These are phyloP conservation scores for Eupithecia tripunctaria DNA, from an alignment of 2,888 invertebrate genomes.

Conservation along the genomic window DNA sequence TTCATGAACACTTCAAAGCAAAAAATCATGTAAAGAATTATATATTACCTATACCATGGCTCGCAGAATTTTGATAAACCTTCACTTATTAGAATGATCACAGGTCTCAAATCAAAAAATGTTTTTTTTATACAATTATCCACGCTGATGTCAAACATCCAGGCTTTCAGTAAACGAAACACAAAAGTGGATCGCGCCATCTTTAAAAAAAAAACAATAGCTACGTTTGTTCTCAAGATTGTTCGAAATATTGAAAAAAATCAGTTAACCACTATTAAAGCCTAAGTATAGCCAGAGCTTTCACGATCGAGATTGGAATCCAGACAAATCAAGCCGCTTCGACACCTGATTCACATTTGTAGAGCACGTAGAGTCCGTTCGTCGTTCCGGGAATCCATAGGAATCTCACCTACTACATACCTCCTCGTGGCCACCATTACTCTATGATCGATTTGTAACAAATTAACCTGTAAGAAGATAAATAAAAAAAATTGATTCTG, in stretches of 20 bases:
- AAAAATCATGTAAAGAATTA: too few species aligned
- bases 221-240: too few species aligned
- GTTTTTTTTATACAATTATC: too few species aligned
- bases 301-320: constrained; percentile 9
- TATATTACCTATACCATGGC: too few species aligned
- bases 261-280: background rate
- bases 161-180: too few species aligned
- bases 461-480: background rate
- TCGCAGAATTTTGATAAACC: too few species aligned
- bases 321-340: constrained; percentile 8
- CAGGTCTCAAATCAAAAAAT: too few species aligned
- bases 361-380: constrained; percentile 25
- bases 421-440: background rate
- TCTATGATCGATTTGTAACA: background rate
- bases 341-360: constrained; percentile 20
- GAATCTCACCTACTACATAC: background rate
- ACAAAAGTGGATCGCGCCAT: too few species aligned
- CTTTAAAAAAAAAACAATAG: too few species aligned
- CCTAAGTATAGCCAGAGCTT: background rate
- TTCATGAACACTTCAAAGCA: too few species aligned
- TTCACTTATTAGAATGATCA: too few species aligned
- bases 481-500: background rate
- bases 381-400: constrained; percentile 23
- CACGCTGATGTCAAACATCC: too few species aligned
- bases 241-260: background rate